phyloP scores from a whole-genome alignment of 2,888 invertebrate genomes.

The Machimus rusticus region DNA sequence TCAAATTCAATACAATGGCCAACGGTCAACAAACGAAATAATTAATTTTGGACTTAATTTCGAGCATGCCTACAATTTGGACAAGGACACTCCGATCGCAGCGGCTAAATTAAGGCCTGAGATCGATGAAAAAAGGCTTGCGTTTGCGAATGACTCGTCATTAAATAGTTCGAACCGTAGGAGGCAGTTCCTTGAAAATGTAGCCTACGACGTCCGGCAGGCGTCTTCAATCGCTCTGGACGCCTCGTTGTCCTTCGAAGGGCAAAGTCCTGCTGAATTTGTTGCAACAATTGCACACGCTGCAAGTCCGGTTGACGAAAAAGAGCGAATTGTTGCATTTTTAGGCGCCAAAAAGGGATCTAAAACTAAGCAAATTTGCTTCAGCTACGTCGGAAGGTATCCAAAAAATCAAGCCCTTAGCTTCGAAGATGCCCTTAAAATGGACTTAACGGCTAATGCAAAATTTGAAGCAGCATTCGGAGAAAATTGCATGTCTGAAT shows the following conservation, averaged over 20 bases:
- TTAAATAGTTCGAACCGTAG: slow-evolving; percentile 65
- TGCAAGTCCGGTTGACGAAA: slow-evolving; percentile 67
- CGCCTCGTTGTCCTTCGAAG: slow-evolving; percentile 62
- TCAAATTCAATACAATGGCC: slow-evolving; percentile 46
- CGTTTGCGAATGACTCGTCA: slow-evolving; percentile 54
- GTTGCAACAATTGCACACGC: slow-evolving; percentile 66
- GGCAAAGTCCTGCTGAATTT: slow-evolving; percentile 67
- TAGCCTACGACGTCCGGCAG: slow-evolving; percentile 65
- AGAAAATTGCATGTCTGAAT: slow-evolving; percentile 58
- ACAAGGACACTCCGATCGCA: not conserved
- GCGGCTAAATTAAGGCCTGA: slow-evolving; percentile 22
- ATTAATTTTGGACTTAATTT: slow-evolving; percentile 48
- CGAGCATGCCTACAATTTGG: slow-evolving; percentile 35
- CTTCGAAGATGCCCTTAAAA: slow-evolving; percentile 66
- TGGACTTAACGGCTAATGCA: slow-evolving; percentile 64
- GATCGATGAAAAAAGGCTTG: slow-evolving; percentile 47
- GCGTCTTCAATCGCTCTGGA: slow-evolving; percentile 59
- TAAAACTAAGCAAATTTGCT: slow-evolving; percentile 61
- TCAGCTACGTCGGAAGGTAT: slow-evolving; percentile 53
- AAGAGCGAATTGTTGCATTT: slow-evolving; percentile 65
- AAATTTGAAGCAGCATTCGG: slow-evolving; percentile 66
- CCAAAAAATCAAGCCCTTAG: slow-evolving; percentile 66
- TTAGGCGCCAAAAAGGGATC: slow-evolving; percentile 51
- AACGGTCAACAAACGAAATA: slow-evolving; percentile 46
- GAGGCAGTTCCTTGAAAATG: slow-evolving; percentile 66